Base-by-base conservation (phyloP, 2,113 vertebrate species). In the Pelecanoides urinatrix region DNA sequence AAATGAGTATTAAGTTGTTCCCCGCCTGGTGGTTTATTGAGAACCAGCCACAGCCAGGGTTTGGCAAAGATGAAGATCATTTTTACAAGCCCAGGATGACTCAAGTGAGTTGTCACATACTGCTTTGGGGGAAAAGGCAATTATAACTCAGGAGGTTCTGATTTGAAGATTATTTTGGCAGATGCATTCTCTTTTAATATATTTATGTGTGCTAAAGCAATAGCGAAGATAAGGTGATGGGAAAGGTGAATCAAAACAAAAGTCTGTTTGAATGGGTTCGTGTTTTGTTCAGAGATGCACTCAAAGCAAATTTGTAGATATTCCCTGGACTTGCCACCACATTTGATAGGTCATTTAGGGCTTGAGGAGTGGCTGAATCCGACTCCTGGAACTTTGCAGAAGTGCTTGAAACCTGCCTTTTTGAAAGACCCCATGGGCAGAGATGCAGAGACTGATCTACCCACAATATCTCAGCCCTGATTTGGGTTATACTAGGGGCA, bases 161-260 rank as follows among this genome's bases (percentile, higher is more conserved):
- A 89, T 72, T 34, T 92, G 84, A 86, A 94, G 89, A 65, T 84
- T 36, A 72, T 87, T 91, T 94, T 91, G 89, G 63, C 89, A 90
- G 61, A 78, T 76, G n/a, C 0, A 4, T 29, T 66, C 9, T 53
- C 67, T 94, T 70, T 34, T 6, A 26, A 71, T 77, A 23, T 8
- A 11, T 50, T 84, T 75, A 76, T 75, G 62, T 42, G 26, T 49
- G 29, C 66, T 93, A 66, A 90, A 88, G 42, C 68, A 89, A 25
- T 42, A 49, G 52, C 13, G 36, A 53, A 78, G 71, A 49, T 82
- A 94, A 92, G 74, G 53, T 34, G 76, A 56, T 47, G 42, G 65
- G 65, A 89, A 77, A 90, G 44, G 76, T 81, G 62, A 94, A 91
- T 50, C 20, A 21, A 74, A 94, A 53, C 13, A 30, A 13, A 45